These are phyloP conservation scores for Eupeodes latifasciatus DNA, from an alignment of 2,888 invertebrate genomes.

Conservation along the genomic window DNA sequence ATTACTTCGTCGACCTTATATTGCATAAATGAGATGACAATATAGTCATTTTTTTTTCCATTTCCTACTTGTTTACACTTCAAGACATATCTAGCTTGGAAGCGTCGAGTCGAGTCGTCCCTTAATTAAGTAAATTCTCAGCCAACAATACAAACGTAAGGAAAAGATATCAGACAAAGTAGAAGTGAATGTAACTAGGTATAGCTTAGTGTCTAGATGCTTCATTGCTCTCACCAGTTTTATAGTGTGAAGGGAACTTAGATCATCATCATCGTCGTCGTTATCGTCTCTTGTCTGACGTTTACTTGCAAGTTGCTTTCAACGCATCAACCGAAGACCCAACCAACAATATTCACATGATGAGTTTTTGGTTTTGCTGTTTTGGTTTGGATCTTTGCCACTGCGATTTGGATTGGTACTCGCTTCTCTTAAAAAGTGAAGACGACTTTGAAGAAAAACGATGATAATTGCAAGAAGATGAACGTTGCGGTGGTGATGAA, in stretches of 20 bases:
- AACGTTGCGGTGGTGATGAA: slow-evolving; percentile 16
- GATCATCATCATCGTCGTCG: not conserved
- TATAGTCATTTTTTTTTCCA: not conserved
- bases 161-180: not conserved
- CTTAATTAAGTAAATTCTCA: slow-evolving; percentile 61
- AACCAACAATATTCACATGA: slow-evolving; percentile 41
- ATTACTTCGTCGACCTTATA: slow-evolving; percentile 39
- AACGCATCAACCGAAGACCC: slow-evolving; percentile 23
- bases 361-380: too few species aligned
- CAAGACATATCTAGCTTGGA: not conserved
- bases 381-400: slow-evolving; percentile 19
- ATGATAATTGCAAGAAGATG: slow-evolving; percentile 19
- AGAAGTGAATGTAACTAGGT: too few species aligned
- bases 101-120: not conserved
- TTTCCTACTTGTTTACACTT: not conserved
- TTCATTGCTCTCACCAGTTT: slow-evolving; percentile 5
- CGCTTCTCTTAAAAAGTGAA: not conserved
- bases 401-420: slow-evolving; percentile 9
- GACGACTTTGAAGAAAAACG: slow-evolving; percentile 19
- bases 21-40: slow-evolving; percentile 1
- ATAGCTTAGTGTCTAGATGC: not conserved
- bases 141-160: not conserved
- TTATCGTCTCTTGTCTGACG: too few species aligned
- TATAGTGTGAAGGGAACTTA: slow-evolving; percentile 1
- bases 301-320: not conserved